Evolutionary conservation across 2,888 invertebrate species (phyloP).

Genomic region (Idaea straminata): DNA sequence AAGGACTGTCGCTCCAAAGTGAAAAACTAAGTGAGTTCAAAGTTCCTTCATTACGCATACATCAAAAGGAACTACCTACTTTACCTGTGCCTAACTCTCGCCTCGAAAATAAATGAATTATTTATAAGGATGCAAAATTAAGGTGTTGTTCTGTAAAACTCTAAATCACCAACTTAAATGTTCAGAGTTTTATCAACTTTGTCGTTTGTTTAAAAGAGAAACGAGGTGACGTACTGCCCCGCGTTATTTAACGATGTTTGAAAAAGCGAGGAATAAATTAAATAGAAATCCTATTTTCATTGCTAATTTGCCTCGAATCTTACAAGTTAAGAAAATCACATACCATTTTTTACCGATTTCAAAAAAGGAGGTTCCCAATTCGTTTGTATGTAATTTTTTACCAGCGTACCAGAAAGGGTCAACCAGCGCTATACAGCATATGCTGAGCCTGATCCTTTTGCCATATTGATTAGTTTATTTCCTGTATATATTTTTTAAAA

Average conservation of each 20-base stretch:
- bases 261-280: neutral
- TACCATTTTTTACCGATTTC: too few species aligned
- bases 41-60: slow-evolving; percentile 28
- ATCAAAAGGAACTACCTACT: slow-evolving; percentile 20
- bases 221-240: neutral
- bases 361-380: too few species aligned
- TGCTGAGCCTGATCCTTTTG: too few species aligned
- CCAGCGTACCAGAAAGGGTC: too few species aligned
- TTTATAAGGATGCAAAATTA: slow-evolving; percentile 32
- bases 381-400: too few species aligned
- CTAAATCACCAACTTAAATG: slow-evolving; percentile 23
- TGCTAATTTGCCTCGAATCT: neutral
- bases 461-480: too few species aligned
- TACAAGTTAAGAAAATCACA: too few species aligned
- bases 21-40: neutral
- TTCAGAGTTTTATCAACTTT: slow-evolving; percentile 22
- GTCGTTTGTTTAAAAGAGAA: neutral
- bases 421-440: too few species aligned
- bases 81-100: slow-evolving; percentile 5
- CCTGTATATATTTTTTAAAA: too few species aligned
- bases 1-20: neutral
- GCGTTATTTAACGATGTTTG: neutral
- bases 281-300: neutral
- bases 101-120: slow-evolving; percentile 31
- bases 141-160: slow-evolving; percentile 21